Evolutionary conservation across 2,113 vertebrate genomes (phyloP), one percentile per base, ranked within the genome.

Genomic region (Prietella phreatophila): DNA sequence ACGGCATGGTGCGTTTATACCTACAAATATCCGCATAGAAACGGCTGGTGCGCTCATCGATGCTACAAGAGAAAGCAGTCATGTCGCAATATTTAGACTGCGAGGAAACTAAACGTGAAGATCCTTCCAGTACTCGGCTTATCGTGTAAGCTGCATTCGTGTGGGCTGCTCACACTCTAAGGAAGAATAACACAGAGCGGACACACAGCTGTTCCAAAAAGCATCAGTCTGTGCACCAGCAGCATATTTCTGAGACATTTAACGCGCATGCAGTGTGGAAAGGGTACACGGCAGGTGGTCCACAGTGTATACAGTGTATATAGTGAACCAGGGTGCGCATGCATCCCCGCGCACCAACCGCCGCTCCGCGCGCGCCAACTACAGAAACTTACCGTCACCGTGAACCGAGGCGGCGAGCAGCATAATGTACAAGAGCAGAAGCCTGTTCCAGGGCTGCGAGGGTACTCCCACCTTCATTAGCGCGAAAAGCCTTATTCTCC

Each of bases 371-470:
- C 33, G 69, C 53, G 55, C 84, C 33, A 60, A 87, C 88, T 50
- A 61, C 71, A 71, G 75, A 92, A 95, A 96, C 98, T 98, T 95
- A 97, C 97, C 97, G 91, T 96, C 95, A 97, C 97, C 96, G 91
- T 96, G 95, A 88, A 94, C 96, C 19, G 97, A 96, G 91, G 95
- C 94, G 47, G 95, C 93, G 95, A 98, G 94, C 82, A 99, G 95
- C 94, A 96, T 97, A 96, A 97, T 93, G 71, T 96, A 97, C 87
- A 98, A 93, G 93, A 98, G 93, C 93, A 97, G 95, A 93, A 96
- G 90, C 94, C 96, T 96, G 96, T 96, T 97, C 97, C 97, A 97
- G 88, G 94, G 94, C 93, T 96, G 95, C 94, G 94, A 92, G 86
- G 90, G 94, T 91, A 93, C 92, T 91, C 96, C 96, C 93, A 94